These are phyloP conservation scores for Iselma pallidipennis DNA, from an alignment of 2,888 invertebrate genomes.

Conservation along the genomic window DNA sequence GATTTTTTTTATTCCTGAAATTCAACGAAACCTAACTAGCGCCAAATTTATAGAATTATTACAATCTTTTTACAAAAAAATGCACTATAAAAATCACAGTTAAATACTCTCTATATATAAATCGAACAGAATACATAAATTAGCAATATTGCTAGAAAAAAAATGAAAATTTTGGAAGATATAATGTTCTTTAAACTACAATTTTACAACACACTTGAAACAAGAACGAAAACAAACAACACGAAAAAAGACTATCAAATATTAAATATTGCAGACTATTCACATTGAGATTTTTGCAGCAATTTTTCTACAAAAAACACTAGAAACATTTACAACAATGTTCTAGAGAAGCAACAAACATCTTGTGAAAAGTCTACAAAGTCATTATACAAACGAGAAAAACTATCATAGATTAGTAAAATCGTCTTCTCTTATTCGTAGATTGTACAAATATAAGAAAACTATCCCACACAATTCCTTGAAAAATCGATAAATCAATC, in stretches of 20 bases:
- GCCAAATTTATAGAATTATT: not conserved
- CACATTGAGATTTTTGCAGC: no score
- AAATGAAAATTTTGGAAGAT: constrained; percentile 10
- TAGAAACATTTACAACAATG: constrained; percentile 23
- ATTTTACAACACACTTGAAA: constrained; percentile 15
- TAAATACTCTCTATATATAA: constrained; percentile 25
- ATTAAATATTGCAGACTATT: not conserved
- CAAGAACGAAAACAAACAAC: constrained; percentile 7
- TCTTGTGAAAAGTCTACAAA: not conserved
- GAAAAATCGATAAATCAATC: not conserved
- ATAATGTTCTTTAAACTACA: constrained; percentile 25
- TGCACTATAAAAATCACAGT: constrained; percentile 31
- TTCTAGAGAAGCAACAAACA: constrained; percentile 1
- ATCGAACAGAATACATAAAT: not conserved
- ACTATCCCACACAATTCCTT: constrained; percentile 8
- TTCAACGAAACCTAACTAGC: not conserved
- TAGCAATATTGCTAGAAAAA: constrained; percentile 21
- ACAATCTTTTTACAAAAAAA: constrained; percentile 10
- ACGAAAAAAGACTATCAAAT: no score
- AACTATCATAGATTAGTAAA: no score
- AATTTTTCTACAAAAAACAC: constrained; percentile 7
- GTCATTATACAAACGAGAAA: no score
- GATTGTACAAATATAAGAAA: not conserved
- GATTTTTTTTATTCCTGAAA: not conserved
- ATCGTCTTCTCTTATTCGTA: no score